Conservation (phyloP, 2,888 invertebrate species). For the Drosophila mimetica region DNA sequence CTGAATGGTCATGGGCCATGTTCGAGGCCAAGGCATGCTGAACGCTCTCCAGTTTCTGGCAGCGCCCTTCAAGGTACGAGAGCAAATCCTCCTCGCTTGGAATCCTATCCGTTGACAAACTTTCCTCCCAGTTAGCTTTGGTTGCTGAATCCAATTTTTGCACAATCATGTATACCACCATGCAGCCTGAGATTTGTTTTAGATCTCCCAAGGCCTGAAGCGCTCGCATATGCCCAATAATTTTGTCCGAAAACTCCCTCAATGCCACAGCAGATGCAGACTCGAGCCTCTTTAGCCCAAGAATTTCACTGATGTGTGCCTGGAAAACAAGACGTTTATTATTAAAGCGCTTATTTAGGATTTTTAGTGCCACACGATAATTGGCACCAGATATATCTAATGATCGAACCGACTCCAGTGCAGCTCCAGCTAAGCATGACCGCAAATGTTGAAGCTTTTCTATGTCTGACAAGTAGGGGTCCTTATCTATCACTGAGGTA, state of each 20-base stretch:
- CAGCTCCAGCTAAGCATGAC: too few species aligned
- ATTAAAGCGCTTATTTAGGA: too few species aligned
- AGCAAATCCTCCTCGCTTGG: not conserved
- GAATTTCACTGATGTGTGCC: not conserved
- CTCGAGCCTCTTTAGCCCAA: not conserved
- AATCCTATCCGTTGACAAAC: not conserved
- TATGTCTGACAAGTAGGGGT: too few species aligned
- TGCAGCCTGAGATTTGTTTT: not conserved
- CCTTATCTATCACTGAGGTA: too few species aligned
- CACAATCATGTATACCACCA: not conserved
- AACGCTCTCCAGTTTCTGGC: too few species aligned
- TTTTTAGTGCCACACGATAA: not conserved
- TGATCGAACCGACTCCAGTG: not conserved
- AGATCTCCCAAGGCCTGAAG: not conserved
- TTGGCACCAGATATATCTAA: not conserved
- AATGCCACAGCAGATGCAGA: not conserved
- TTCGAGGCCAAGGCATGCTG: too few species aligned
- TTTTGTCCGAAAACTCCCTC: too few species aligned
- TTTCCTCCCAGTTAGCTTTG: not conserved
- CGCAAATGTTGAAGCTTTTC: too few species aligned
- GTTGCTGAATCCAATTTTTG: not conserved
- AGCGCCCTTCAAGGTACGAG: not conserved
- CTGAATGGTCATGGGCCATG: not conserved
- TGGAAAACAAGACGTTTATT: not conserved
- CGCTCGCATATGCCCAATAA: too few species aligned